Conservation (phyloP, 2,113 vertebrate species). For the Lamprotornis superbus region DNA sequence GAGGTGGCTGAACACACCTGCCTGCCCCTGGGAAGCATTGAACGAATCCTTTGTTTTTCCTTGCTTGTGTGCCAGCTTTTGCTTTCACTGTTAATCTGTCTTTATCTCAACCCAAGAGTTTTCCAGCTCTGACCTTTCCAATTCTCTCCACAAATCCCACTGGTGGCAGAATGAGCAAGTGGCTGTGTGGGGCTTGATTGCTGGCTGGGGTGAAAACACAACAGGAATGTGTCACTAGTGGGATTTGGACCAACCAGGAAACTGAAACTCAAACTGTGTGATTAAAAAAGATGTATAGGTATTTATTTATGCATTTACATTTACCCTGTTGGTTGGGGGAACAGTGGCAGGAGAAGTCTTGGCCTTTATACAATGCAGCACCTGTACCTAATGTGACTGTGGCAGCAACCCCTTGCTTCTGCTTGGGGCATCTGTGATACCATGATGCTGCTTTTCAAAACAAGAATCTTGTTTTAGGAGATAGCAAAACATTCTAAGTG, state of each 20-base stretch:
- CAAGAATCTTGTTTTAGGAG: background rate
- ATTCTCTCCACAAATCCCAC: background rate
- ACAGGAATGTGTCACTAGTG: too few species aligned
- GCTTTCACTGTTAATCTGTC: background rate
- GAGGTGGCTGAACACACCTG: background rate
- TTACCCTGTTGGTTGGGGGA: background rate
- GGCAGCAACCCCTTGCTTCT: background rate
- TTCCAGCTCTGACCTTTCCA: background rate
- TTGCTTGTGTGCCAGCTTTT: background rate
- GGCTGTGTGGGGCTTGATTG: background rate
- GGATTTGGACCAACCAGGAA: background rate
- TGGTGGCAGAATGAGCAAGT: rapidly evolving
- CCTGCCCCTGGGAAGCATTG: background rate
- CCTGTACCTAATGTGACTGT: background rate
- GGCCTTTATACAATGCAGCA: background rate
- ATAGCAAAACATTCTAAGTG: background rate
- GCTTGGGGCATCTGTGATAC: background rate
- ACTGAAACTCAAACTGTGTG: background rate
- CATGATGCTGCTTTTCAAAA: background rate
- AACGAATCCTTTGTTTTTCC: background rate
- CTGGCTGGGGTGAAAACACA: background rate
- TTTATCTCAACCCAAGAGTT: background rate
- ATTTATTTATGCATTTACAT: background rate
- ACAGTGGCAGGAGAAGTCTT: background rate
- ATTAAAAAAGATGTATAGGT: background rate